A percentile compares a stretch with the other conserved stretches of the same genome.
phyloP scores from a whole-genome alignment of 1,140 invertebrate species.

The Drosophila simulans region DNA sequence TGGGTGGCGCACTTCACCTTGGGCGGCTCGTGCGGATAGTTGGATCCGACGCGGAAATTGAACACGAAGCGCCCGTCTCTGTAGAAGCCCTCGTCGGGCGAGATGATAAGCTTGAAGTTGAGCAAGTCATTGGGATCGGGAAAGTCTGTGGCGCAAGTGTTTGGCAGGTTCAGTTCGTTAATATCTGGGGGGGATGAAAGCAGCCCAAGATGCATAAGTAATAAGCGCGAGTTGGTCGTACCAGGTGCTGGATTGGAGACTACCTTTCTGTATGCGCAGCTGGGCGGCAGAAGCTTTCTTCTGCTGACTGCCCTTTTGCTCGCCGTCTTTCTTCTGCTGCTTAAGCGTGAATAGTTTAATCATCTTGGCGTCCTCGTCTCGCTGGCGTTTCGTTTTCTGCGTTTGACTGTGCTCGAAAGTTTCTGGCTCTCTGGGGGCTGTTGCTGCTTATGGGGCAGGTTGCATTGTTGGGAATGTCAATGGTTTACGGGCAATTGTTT shows the following conservation, averaged over 20 bases:
- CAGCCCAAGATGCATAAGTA: constrained; percentile 5
- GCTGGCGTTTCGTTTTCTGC: constrained; percentile 34
- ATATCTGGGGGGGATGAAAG: constrained; percentile 91
- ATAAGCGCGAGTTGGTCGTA: background rate
- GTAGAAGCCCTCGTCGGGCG: constrained; percentile 99
- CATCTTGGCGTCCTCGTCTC: constrained; percentile 87
- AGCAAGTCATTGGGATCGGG: constrained; percentile 98
- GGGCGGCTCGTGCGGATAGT: constrained; percentile 98
- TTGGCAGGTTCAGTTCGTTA: constrained; percentile 98
- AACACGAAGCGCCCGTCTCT: constrained; percentile 97
- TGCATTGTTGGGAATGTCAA: constrained; percentile 18
- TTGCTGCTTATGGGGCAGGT: constrained; percentile 2
- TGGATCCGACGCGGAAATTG: constrained; percentile 98
- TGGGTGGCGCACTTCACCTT: constrained; percentile 98
- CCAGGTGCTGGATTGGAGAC: background rate
- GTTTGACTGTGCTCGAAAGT: constrained; percentile 9
- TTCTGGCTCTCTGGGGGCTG: constrained; percentile 9
- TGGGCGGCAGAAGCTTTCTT: constrained; percentile 97
- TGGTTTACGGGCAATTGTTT: constrained; percentile 14
- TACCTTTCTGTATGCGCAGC: constrained; percentile 98
- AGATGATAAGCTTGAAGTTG: constrained; percentile 98
- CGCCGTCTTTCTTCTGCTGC: constrained; percentile 98
- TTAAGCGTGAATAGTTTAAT: constrained; percentile 99
- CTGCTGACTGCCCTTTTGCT: constrained; percentile 91
- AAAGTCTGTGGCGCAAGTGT: constrained; percentile 98